Conservation (phyloP, 1,140 invertebrate genomes). For the Proales similis region DNA sequence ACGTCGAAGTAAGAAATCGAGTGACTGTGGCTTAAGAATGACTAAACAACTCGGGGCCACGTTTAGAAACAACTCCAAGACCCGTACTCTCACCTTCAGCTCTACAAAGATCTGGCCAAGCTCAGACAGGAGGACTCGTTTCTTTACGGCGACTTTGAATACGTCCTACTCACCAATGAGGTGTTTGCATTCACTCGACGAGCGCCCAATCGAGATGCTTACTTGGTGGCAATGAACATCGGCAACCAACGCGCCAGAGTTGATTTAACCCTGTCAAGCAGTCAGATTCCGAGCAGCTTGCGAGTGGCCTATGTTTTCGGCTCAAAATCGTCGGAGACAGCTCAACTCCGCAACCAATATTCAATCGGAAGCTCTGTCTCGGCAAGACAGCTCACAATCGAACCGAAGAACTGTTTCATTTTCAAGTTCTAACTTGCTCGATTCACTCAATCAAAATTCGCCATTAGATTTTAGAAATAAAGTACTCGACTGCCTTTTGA, state of each 20-base stretch:
- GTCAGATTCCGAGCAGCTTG: neutral
- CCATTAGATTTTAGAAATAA: no score
- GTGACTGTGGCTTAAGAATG: neutral
- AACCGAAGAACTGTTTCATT: slow-evolving; percentile 16
- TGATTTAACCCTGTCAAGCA: neutral
- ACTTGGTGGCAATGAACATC: slow-evolving; percentile 19
- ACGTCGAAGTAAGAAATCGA: slow-evolving; percentile 43
- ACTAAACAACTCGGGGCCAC: neutral
- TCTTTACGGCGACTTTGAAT: slow-evolving; percentile 45
- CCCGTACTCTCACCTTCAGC: slow-evolving; percentile 44
- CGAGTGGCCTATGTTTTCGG: slow-evolving; percentile 22
- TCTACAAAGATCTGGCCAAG: slow-evolving; percentile 44
- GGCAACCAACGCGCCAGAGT: neutral
- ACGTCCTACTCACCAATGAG: slow-evolving; percentile 41
- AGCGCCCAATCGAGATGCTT: neutral
- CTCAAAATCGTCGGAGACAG: slow-evolving; percentile 5
- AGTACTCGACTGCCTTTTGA: no score
- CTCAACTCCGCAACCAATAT: slow-evolving; percentile 18
- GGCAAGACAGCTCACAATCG: slow-evolving; percentile 3
- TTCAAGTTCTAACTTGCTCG: no score
- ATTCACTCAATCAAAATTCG: no score
- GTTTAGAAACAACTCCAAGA: slow-evolving; percentile 39
- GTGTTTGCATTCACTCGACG: slow-evolving; percentile 42
- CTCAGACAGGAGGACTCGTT: slow-evolving; percentile 47
- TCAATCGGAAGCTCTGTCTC: neutral